Conservation (phyloP, 2,888 invertebrate species). For the Pyrrhia umbra region DNA sequence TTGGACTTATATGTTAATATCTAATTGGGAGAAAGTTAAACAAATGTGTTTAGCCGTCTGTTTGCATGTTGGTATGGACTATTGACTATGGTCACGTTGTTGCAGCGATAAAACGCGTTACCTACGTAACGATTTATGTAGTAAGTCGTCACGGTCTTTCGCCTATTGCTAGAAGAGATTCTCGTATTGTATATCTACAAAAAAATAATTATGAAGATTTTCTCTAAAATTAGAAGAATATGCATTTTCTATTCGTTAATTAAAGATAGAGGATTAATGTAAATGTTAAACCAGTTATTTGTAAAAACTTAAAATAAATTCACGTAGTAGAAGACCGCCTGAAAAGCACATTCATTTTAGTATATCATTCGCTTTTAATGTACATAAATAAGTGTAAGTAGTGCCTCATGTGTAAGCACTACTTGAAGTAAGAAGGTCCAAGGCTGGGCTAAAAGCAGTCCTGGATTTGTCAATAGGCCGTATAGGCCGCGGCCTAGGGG, state of each 20-base stretch:
- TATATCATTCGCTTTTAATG: conserved; percentile 12
- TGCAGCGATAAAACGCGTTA: conserved; percentile 35
- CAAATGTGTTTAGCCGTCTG: conserved; percentile 26
- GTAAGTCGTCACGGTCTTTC: conserved; percentile 36
- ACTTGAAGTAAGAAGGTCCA: conserved; percentile 36
- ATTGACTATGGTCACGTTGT: conserved; percentile 44
- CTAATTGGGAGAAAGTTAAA: conserved; percentile 42
- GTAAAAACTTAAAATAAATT: too few species aligned
- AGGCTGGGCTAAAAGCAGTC: conserved; percentile 46
- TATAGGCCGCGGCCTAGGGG: too few species aligned
- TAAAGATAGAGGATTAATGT: too few species aligned
- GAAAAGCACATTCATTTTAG: conserved; percentile 7
- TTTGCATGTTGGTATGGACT: conserved; percentile 47
- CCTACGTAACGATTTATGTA: conserved; percentile 26
- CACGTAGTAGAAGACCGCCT: conserved; percentile 19
- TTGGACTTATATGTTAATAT: conserved; percentile 35
- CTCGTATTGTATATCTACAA: background rate
- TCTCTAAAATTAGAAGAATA: background rate
- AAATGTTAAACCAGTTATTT: too few species aligned
- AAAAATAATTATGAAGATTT: background rate
- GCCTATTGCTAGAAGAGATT: conserved; percentile 9
- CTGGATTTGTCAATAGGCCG: too few species aligned
- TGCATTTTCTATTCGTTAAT: background rate
- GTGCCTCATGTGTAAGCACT: background rate
- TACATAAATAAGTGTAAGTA: conserved; percentile 16